Evolutionary conservation across 1,140 invertebrate genomes (phyloP).

Genomic region (Heliconius nattereri): DNA sequence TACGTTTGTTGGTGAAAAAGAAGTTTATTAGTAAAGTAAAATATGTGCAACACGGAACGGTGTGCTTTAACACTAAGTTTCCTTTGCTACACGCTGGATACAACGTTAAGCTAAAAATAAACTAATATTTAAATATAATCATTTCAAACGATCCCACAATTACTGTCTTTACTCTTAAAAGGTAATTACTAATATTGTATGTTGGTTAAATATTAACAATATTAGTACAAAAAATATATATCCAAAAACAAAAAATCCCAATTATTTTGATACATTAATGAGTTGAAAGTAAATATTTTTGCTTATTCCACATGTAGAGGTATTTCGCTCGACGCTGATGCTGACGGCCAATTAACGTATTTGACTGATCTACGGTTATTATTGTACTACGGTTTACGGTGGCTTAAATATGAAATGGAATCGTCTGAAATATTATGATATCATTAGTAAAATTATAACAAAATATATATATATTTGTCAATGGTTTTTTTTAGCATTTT

Average conservation of each 20-base stretch:
- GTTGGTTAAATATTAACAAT: background rate
- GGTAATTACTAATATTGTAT: too few relatives aligned
- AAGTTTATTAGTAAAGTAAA: too few relatives aligned
- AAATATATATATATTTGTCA: background rate
- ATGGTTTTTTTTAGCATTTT: too few relatives aligned
- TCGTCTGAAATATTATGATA: background rate
- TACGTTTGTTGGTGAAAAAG: too few relatives aligned
- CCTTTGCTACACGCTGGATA: background rate
- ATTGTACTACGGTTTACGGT: conserved; percentile 5
- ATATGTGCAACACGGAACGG: too few relatives aligned
- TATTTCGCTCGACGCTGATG: background rate
- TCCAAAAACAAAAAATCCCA: background rate
- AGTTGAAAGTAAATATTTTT: conserved; percentile 8
- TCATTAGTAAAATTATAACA: background rate
- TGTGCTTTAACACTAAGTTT: background rate
- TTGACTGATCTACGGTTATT: conserved; percentile 1
- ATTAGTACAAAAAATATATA: background rate
- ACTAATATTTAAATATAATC: too few relatives aligned
- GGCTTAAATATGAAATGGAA: background rate
- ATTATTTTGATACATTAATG: background rate
- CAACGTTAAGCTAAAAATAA: too few relatives aligned
- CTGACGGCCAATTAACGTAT: background rate
- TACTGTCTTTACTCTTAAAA: too few relatives aligned
- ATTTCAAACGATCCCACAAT: too few relatives aligned
- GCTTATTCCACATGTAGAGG: background rate